Base-by-base conservation (phyloP, 1,140 invertebrate genomes). In the Trichonephila inaurata region DNA sequence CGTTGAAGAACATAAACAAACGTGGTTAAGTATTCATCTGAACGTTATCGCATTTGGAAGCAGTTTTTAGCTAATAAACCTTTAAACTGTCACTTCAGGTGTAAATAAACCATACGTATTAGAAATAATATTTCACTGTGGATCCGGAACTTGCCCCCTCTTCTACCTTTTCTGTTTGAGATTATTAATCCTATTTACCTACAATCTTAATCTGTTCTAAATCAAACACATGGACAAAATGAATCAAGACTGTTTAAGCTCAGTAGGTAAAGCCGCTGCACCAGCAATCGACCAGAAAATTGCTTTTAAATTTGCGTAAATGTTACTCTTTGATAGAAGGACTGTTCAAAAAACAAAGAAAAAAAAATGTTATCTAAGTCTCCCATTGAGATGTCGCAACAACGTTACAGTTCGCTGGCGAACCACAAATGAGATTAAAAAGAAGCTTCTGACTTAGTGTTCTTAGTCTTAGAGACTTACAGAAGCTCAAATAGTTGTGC, bases 391-490 rank as follows among this genome's bases (percentile, higher is more conserved):
- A 24, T 21, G 19, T 85, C 33, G 58, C 82, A 85, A 51, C 21
- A 18, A 33, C 62, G 86, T 88, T 40, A 88, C 86, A 88, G 86
- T 88, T 88, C 86, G 61, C 28, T 66, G 86, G 62, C 86, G 86
- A 88, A 88, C 86, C 86, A 33, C 86, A 88, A 88, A 51, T 21
- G 21, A 4, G 58, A 85, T 58, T 85, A 85, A 85, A 85, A 58
- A 58, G 24, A n/a, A 58, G 58, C 82, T 60, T 58, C 62, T 64
- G 51, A 87, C 51, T 64, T 60, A 24, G 85, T 40, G 86, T 18
- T 19, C 58, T 58, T 85, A 28, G n/a, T 60, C 83, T 69, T 33
- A 81, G 60, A 40, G 86, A 66, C 24, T 24, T 88, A 69, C 86
- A 21, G 58, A 12, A 88, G 60, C 24, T 28, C 86, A 66, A 66